These are phyloP conservation scores for Corythornis leucogaster DNA, from an alignment of 2,797 vertebrate species.

Conservation along the genomic window DNA sequence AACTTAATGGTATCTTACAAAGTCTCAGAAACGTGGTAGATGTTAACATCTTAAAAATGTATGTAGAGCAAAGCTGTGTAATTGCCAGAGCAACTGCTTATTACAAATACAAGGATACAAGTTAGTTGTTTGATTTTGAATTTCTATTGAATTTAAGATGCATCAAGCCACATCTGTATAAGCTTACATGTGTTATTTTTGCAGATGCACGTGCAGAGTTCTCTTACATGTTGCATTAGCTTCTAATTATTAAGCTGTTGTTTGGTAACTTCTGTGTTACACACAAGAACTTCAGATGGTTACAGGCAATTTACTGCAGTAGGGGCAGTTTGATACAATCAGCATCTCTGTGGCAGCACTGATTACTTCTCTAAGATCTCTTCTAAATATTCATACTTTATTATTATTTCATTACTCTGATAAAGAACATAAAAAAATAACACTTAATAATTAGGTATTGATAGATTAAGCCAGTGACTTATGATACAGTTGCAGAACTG, in stretches of 20 bases:
- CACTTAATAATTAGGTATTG: background rate
- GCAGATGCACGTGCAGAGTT: background rate
- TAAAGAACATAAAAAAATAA: background rate
- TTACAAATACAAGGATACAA: background rate
- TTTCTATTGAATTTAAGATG: background rate
- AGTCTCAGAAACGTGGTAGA: background rate
- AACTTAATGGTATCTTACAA: background rate
- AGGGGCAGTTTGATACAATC: background rate
- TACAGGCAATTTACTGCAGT: background rate
- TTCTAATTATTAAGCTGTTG: background rate
- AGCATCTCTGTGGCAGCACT: constrained; percentile 10
- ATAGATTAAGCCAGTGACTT: background rate
- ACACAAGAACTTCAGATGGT: background rate
- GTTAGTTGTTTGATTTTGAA: background rate
- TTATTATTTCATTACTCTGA: background rate
- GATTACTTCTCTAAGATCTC: background rate
- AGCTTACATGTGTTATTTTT: background rate
- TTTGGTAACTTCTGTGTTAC: background rate
- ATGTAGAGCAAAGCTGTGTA: background rate
- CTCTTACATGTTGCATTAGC: background rate
- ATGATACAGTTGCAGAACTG: background rate
- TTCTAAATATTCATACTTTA: background rate
- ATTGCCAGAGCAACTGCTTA: background rate
- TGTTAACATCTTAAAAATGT: background rate
- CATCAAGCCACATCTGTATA: background rate